A percentile compares a stretch with the other conserved stretches of the same genome.
phyloP scores from a whole-genome alignment of 1,140 invertebrate genomes.

The Penaeus vannamei region DNA sequence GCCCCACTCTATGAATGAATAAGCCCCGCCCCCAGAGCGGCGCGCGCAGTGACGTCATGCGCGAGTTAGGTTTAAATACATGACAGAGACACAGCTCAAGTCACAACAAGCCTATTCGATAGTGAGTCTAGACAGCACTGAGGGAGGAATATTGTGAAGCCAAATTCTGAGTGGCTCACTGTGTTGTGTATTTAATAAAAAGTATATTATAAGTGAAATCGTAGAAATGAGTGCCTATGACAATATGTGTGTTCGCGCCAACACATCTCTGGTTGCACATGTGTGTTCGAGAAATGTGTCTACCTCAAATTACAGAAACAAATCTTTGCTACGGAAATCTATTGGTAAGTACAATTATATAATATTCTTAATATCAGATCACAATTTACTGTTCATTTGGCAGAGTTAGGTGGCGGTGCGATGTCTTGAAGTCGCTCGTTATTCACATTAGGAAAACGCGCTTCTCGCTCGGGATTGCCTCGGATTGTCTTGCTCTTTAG shows the following conservation, averaged over 20 bases:
- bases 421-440: no score
- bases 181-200: slow-evolving; percentile 46
- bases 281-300: slow-evolving; percentile 11
- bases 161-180: slow-evolving; percentile 39
- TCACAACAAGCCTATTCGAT: slow-evolving; percentile 41
- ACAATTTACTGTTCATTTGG: no score
- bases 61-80: neutral
- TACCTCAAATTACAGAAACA: slow-evolving; percentile 49
- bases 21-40: neutral
- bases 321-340: slow-evolving; percentile 36
- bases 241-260: slow-evolving; percentile 40
- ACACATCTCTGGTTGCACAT: slow-evolving; percentile 20
- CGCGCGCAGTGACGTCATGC: slow-evolving; percentile 17
- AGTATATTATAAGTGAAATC: slow-evolving; percentile 49
- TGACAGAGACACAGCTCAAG: slow-evolving; percentile 29
- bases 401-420: no score
- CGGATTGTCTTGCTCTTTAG: slow-evolving; percentile 1
- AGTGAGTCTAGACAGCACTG: slow-evolving; percentile 41
- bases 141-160: slow-evolving; percentile 42
- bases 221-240: slow-evolving; percentile 47
- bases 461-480: neutral
- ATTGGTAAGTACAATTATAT: slow-evolving; percentile 31
- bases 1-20: slow-evolving; percentile 33
- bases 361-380: no score
- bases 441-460: no score